Conservation (phyloP, 2,888 invertebrate genomes). For the Hypena proboscidalis region DNA sequence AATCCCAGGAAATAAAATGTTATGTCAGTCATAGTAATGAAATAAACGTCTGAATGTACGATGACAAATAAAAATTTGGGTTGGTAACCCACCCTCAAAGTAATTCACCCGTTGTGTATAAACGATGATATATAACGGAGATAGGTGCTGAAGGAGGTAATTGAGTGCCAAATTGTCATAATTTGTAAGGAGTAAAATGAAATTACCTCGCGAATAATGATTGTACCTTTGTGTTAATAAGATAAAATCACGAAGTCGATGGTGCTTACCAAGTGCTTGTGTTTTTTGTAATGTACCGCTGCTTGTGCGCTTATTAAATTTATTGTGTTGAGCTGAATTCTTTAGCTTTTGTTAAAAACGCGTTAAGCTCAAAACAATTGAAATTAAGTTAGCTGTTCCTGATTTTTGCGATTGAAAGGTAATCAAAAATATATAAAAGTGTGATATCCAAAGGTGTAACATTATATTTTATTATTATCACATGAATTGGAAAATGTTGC, state of each 20-base stretch:
- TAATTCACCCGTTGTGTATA: conserved; percentile 36
- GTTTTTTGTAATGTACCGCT: conserved; percentile 21
- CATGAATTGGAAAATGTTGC: too few relatives aligned
- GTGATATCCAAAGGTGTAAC: too few relatives aligned
- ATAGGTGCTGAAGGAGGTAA: conserved; percentile 46
- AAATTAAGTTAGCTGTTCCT: too few relatives aligned
- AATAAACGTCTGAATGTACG: conserved; percentile 27
- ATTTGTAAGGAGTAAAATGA: conserved; percentile 54
- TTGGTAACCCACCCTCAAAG: conserved; percentile 39
- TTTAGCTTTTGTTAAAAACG: conserved; percentile 24
- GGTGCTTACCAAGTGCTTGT: conserved; percentile 11
- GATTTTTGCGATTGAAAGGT: conserved; percentile 16
- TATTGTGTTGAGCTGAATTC: conserved; percentile 26
- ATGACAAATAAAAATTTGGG: conserved; percentile 41
- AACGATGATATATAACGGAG: conserved; percentile 46
- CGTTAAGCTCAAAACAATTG: too few relatives aligned
- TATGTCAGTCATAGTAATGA: conserved; percentile 32
- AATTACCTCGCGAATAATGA: conserved; percentile 51
- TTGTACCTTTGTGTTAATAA: conserved; percentile 46
- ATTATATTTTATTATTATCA: too few relatives aligned
- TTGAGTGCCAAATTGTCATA: conserved; percentile 51
- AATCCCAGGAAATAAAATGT: conserved; percentile 14
- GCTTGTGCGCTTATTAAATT: conserved; percentile 24
- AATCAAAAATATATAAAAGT: too few relatives aligned
- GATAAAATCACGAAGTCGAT: conserved; percentile 38